phyloP scores from a whole-genome alignment of 2,113 vertebrate species.

The Emydocephalus ijimae region DNA sequence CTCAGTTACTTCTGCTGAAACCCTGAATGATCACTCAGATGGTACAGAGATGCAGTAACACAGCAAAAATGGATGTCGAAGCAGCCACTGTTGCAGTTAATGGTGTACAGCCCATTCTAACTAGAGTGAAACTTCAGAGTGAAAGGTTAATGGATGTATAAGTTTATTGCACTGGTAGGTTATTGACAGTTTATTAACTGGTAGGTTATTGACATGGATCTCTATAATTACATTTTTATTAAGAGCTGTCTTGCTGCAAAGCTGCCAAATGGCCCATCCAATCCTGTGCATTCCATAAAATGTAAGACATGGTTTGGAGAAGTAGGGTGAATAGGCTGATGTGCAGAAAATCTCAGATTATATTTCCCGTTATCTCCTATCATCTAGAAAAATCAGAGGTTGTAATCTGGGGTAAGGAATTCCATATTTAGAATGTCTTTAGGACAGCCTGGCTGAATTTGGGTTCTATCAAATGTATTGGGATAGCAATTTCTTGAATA shows the following conservation, averaged over 20 bases:
- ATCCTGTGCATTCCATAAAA: not conserved
- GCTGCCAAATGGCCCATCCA: not conserved
- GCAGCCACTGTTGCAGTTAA: slow-evolving; percentile 54
- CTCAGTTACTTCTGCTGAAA: slow-evolving; percentile 70
- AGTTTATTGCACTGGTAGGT: not conserved
- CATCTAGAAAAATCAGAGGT: not conserved
- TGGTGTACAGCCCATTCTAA: slow-evolving; percentile 78
- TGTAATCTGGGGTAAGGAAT: not conserved
- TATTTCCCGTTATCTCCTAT: not conserved
- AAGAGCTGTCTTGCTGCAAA: not conserved
- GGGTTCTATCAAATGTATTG: not conserved
- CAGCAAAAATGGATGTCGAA: slow-evolving; percentile 64
- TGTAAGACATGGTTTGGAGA: not conserved
- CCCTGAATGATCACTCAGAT: slow-evolving; percentile 78
- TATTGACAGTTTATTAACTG: not conserved
- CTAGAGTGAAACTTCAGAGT: slow-evolving; percentile 82
- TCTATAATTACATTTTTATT: not conserved
- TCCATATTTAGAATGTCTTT: not conserved
- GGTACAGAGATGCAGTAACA: slow-evolving; percentile 77
- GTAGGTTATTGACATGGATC: not conserved
- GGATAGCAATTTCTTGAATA: not conserved
- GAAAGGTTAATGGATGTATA: slow-evolving; percentile 43
- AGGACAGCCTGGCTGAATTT: not conserved
- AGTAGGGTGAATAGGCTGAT: not conserved
- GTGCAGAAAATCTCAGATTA: not conserved